A percentile compares a stretch with the other conserved stretches of the same genome.
Evolutionary conservation across 2,113 vertebrate genomes (phyloP).

Genomic region (Andinoacara biseriatus): DNA sequence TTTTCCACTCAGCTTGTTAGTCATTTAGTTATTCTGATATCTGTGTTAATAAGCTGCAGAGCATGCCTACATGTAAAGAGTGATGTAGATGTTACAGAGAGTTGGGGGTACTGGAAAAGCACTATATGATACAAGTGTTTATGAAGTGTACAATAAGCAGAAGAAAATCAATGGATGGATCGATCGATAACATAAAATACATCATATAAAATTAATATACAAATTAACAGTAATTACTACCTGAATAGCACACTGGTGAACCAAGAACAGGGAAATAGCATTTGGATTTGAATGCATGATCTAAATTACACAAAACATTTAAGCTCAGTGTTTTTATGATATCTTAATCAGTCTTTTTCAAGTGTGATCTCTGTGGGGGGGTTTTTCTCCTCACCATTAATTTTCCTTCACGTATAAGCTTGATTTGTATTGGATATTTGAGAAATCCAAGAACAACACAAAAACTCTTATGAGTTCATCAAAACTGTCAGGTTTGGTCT

Average conservation of each 20-base stretch:
- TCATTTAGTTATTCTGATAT: slow-evolving; percentile 26
- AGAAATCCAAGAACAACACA: background rate
- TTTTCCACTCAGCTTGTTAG: slow-evolving; percentile 13
- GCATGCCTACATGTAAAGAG: background rate
- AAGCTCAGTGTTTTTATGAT: too few species aligned
- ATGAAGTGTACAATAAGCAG: background rate
- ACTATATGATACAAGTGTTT: background rate
- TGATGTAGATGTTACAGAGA: slow-evolving; percentile 11
- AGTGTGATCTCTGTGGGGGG: background rate
- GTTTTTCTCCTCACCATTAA: background rate
- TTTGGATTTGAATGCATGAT: too few species aligned
- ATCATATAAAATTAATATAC: background rate
- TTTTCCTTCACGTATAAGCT: background rate
- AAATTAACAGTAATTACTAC: background rate
- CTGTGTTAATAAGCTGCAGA: slow-evolving; percentile 27
- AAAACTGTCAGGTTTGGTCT: slow-evolving; percentile 2
- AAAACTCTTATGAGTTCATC: background rate
- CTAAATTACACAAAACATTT: too few species aligned
- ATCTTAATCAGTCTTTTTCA: background rate
- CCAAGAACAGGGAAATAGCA: background rate
- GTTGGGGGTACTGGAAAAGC: background rate
- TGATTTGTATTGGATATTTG: background rate
- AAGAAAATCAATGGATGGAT: too few species aligned
- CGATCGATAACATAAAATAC: background rate
- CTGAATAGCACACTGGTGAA: background rate